These are phyloP conservation scores for Chironomus riparius DNA, from an alignment of 2,888 invertebrate species.

Conservation along the genomic window DNA sequence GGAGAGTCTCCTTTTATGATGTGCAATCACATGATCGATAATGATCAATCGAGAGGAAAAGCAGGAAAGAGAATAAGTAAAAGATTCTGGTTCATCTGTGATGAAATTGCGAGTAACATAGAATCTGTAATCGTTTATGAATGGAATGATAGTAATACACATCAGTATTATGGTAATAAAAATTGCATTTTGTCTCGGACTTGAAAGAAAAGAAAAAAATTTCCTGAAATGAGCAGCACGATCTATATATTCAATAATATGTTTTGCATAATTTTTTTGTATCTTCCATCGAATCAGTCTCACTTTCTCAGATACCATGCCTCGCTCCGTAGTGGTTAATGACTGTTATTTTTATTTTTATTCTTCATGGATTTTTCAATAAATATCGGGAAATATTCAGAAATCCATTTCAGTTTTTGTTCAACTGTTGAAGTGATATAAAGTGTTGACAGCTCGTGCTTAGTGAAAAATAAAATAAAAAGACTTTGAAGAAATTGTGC, in stretches of 20 bases:
- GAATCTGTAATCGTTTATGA: too few species aligned
- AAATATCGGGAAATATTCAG: conserved; percentile 14
- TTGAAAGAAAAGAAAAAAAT: background rate
- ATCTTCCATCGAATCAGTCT: background rate
- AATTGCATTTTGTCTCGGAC: background rate
- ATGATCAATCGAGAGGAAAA: too few species aligned
- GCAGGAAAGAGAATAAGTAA: background rate
- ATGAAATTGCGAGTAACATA: background rate
- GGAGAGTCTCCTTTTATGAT: too few species aligned
- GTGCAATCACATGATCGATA: too few species aligned
- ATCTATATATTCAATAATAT: background rate
- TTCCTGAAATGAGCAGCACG: background rate
- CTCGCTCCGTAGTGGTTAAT: background rate
- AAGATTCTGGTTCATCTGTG: background rate
- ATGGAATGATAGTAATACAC: background rate
- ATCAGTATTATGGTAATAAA: background rate
- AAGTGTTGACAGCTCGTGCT: background rate
- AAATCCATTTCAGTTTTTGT: conserved; percentile 17
- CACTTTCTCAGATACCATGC: background rate
- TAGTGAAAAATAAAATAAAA: background rate
- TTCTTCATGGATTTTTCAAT: conserved; percentile 2
- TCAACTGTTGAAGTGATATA: conserved; percentile 9
- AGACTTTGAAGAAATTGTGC: background rate
- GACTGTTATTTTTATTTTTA: background rate
- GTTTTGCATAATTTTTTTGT: background rate